Conservation (phyloP, 2,888 invertebrate genomes). For the Diadegma fenestrale region DNA sequence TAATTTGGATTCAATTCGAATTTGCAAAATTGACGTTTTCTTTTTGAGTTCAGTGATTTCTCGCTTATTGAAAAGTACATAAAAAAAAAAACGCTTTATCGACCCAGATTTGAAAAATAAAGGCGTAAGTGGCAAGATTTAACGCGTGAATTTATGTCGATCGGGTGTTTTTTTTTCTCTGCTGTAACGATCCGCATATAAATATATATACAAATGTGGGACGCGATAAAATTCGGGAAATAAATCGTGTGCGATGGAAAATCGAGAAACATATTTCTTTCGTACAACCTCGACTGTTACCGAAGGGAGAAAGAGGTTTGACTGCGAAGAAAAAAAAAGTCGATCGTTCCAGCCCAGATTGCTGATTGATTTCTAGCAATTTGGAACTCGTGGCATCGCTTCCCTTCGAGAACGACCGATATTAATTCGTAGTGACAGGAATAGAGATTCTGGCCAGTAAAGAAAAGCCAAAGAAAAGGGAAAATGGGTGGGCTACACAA, state of each 20-base stretch:
- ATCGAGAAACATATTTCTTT: conserved; percentile 54
- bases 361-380: conserved; percentile 66
- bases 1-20: not conserved
- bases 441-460: conserved; percentile 28
- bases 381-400: conserved; percentile 41
- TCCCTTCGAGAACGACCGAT: conserved; percentile 45
- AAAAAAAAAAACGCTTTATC: not conserved
- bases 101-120: not conserved
- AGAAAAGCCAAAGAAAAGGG: conserved; percentile 48
- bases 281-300: not conserved
- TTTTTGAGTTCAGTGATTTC: not conserved
- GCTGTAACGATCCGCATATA: not conserved
- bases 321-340: conserved; percentile 18
- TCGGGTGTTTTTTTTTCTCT: conserved; percentile 15
- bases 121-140: conserved; percentile 12
- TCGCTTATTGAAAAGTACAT: not conserved
- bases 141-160: conserved; percentile 8
- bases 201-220: conserved; percentile 15
- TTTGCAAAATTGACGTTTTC: not conserved
- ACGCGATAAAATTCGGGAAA: conserved; percentile 36
- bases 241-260: conserved; percentile 50
- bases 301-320: not conserved
- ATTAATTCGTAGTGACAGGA: conserved; percentile 64
- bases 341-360: conserved; percentile 41
- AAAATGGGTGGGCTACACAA: not conserved